These are phyloP conservation scores for Sclerodermus sp. DNA, from an alignment of 2,888 invertebrate species.

Conservation along the genomic window DNA sequence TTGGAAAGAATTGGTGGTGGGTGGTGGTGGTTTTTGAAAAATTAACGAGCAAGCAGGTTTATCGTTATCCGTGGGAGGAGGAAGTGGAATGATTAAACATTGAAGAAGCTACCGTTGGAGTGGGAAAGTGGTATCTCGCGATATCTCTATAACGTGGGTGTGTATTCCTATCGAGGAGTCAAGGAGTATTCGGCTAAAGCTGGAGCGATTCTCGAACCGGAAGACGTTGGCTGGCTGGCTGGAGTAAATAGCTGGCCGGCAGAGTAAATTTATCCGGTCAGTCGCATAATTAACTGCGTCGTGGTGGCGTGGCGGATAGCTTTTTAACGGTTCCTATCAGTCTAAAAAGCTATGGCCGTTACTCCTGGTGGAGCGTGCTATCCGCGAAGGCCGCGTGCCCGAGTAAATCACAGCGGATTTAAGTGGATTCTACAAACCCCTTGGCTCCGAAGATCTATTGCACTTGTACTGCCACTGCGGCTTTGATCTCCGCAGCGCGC, in stretches of 20 bases:
- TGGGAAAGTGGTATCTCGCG: no score
- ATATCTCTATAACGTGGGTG: no score
- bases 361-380: slow-evolving; percentile 19
- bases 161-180: no score
- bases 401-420: slow-evolving; percentile 55
- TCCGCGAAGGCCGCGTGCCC: slow-evolving; percentile 30
- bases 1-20: no score
- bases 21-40: no score
- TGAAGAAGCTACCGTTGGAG: no score
- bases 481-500: not conserved
- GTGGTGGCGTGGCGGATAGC: slow-evolving; percentile 23
- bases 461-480: not conserved
- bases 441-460: slow-evolving; percentile 28
- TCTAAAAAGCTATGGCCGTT: slow-evolving; percentile 45
- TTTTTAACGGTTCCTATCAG: slow-evolving; percentile 48
- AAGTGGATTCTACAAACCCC: slow-evolving; percentile 54
- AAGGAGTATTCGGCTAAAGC: no score
- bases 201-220: no score
- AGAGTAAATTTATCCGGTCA: slow-evolving; percentile 10
- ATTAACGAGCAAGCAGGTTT: no score
- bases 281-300: slow-evolving; percentile 18
- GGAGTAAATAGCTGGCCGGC: not conserved
- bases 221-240: no score
- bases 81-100: no score
- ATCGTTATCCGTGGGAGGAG: no score